phyloP scores from a whole-genome alignment of 2,113 vertebrate species.

The Callopanchax toddi region DNA sequence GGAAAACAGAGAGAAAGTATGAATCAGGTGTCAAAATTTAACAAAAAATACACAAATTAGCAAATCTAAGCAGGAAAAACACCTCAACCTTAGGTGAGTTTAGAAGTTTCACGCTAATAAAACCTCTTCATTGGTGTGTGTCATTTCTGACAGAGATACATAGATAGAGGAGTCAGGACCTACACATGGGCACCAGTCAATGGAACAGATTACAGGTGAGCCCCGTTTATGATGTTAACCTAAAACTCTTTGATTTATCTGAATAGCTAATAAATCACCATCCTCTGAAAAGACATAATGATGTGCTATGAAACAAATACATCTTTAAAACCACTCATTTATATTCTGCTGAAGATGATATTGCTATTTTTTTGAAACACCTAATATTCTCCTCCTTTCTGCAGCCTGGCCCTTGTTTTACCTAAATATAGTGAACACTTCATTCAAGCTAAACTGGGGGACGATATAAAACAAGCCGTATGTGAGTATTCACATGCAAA shows the following conservation, averaged over 20 bases:
- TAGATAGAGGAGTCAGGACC: conserved; percentile 92
- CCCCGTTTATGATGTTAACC: conserved; percentile 78
- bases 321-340: conserved; percentile 12
- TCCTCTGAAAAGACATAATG: too few species aligned
- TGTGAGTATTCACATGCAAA: conserved; percentile 84
- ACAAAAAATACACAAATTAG: too few species aligned
- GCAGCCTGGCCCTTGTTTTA: conserved; percentile 94
- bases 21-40: too few species aligned
- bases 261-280: background rate
- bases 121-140: background rate
- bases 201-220: conserved; percentile 97
- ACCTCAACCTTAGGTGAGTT: too few species aligned
- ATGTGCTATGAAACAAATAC: too few species aligned
- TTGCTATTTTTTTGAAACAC: background rate
- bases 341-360: conserved; percentile 24
- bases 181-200: conserved; percentile 97
- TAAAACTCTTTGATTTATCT: background rate
- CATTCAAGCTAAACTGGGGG: conserved; percentile 93
- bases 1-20: too few species aligned
- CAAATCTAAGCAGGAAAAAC: too few species aligned
- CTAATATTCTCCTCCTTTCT: conserved; percentile 32
- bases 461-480: conserved; percentile 88
- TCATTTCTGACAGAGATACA: conserved; percentile 86
- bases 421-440: conserved; percentile 98
- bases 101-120: too few species aligned